Evolutionary conservation across 2,797 vertebrate species (phyloP).

Genomic region (Jordanella pulchra): DNA sequence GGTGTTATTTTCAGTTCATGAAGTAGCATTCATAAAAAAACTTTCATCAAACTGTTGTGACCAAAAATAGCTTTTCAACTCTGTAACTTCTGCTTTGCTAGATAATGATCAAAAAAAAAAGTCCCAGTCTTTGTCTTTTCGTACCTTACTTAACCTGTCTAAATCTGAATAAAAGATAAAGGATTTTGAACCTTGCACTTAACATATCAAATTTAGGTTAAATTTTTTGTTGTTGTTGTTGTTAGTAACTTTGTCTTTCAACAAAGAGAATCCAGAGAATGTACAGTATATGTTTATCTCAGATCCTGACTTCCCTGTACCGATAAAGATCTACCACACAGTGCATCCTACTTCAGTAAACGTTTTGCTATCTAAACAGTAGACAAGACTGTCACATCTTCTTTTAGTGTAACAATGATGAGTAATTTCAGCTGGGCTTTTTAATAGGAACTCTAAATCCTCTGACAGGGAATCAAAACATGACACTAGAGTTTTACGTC

Average conservation of each 20-base stretch:
- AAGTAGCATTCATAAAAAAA: background rate
- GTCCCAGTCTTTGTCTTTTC: background rate
- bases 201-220: background rate
- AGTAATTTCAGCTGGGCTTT: background rate
- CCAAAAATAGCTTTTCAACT: background rate
- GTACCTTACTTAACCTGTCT: background rate
- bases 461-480: background rate
- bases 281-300: background rate
- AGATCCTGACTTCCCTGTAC: background rate
- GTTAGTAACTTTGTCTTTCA: background rate
- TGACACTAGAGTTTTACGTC: background rate
- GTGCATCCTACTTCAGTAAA: background rate
- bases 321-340: constrained; percentile 5
- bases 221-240: no score
- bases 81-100: no score
- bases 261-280: background rate
- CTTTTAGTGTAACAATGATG: background rate
- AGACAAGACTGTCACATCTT: background rate
- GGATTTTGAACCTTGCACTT: background rate
- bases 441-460: background rate
- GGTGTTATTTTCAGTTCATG: background rate
- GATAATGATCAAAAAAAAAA: no score
- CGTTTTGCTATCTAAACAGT: background rate
- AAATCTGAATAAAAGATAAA: background rate
- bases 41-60: background rate